phyloP scores from a whole-genome alignment of 2,888 invertebrate genomes.

The Monochamus alternatus region DNA sequence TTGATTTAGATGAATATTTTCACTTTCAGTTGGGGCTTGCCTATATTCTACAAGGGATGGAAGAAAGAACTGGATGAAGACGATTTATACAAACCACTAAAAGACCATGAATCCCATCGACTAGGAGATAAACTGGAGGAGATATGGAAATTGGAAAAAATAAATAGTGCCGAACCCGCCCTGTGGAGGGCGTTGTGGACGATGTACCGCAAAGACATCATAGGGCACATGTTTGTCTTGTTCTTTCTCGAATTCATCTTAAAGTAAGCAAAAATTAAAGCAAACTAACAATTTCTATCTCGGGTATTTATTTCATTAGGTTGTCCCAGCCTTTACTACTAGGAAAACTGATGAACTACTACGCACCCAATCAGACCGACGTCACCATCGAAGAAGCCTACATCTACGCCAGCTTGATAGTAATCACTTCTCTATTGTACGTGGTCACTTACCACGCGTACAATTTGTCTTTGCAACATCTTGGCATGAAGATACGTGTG shows the following conservation, averaged over 20 bases:
- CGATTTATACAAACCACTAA: conserved; percentile 72
- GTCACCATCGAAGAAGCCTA: conserved; percentile 55
- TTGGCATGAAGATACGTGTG: conserved; percentile 88
- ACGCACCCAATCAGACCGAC: conserved; percentile 54
- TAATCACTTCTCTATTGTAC: conserved; percentile 73
- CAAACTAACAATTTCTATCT: background rate
- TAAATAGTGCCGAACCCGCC: conserved; percentile 56
- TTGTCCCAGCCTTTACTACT: conserved; percentile 60
- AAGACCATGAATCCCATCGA: conserved; percentile 69
- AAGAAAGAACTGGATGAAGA: conserved; percentile 71
- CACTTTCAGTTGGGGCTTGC: conserved; percentile 72
- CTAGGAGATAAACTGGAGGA: conserved; percentile 70
- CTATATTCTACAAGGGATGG: conserved; percentile 71
- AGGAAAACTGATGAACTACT: conserved; percentile 60
- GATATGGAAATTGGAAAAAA: conserved; percentile 62
- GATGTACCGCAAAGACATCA: conserved; percentile 61
- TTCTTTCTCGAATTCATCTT: conserved; percentile 60
- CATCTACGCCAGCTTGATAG: conserved; percentile 57
- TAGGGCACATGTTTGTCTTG: conserved; percentile 57
- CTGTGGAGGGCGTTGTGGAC: conserved; percentile 62
- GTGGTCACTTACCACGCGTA: conserved; percentile 82
- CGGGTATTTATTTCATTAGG: conserved; percentile 49
- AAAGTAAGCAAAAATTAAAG: conserved; percentile 55
- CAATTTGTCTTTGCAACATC: conserved; percentile 87
- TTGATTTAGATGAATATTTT: background rate